These are phyloP conservation scores for Meliscaeva auricollis DNA, from an alignment of 2,888 invertebrate species.

Conservation along the genomic window DNA sequence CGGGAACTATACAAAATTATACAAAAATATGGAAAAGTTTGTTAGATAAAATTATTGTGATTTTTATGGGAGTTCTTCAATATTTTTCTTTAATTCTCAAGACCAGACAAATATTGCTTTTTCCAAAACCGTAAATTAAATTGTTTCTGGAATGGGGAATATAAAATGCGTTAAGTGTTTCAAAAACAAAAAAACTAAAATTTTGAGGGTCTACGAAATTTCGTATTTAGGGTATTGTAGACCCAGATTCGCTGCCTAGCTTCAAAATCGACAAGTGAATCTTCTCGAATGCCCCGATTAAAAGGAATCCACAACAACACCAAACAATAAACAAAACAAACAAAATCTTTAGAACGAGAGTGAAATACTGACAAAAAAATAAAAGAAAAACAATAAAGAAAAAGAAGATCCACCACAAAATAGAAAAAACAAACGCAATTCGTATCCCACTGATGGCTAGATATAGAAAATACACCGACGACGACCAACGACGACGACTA, in stretches of 20 bases:
- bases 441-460: conserved; percentile 45
- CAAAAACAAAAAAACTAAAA: too few species aligned
- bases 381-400: conserved; percentile 2
- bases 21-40: too few species aligned
- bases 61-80: too few species aligned
- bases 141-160: too few species aligned
- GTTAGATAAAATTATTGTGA: too few species aligned
- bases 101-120: too few species aligned
- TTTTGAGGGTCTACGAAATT: too few species aligned
- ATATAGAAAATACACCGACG: not conserved
- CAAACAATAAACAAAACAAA: conserved; percentile 13
- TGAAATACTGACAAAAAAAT: conserved; percentile 34
- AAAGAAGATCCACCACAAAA: conserved; percentile 33
- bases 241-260: not conserved
- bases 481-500: not conserved
- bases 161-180: too few species aligned
- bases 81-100: too few species aligned
- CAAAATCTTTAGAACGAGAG: conserved; percentile 50
- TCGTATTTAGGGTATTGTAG: too few species aligned
- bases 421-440: conserved; percentile 51
- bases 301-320: not conserved
- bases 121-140: too few species aligned
- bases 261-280: conserved; percentile 46
- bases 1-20: too few species aligned
- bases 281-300: not conserved